Conservation (phyloP, 1,140 invertebrate genomes). For the Philotrypesis tridentata region DNA sequence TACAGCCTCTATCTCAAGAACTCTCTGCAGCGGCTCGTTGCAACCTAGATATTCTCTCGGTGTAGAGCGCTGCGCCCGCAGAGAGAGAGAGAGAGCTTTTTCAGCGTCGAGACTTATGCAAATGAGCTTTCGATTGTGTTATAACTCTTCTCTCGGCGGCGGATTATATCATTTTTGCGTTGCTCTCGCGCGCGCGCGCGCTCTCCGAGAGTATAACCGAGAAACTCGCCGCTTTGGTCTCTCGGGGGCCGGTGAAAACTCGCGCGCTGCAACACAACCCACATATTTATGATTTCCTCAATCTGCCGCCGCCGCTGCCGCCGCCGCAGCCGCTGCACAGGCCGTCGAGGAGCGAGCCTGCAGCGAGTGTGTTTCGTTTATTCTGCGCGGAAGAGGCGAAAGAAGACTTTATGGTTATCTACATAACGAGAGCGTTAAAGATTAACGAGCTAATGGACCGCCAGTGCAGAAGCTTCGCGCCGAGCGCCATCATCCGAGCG, state of each 20-base stretch:
- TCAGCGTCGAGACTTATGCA: background rate
- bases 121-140: background rate
- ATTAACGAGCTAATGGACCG: conserved; percentile 48
- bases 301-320: background rate
- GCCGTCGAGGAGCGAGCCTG: too few relatives aligned
- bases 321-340: too few relatives aligned
- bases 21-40: too few relatives aligned
- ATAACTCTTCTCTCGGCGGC: too few relatives aligned
- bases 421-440: conserved; percentile 48
- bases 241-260: conserved; percentile 29
- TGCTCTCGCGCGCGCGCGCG: too few relatives aligned
- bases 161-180: background rate
- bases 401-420: conserved; percentile 47
- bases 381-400: conserved; percentile 26
- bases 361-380: background rate
- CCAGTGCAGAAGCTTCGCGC: background rate
- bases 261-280: too few relatives aligned
- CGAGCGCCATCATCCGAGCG: conserved; percentile 20
- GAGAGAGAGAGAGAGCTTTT: too few relatives aligned
- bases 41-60: background rate
- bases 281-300: conserved; percentile 43
- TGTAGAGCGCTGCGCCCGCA: too few relatives aligned
- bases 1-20: too few relatives aligned
- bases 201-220: background rate
- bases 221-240: too few relatives aligned